phyloP scores from a whole-genome alignment of 1,140 invertebrate genomes.

The Papilio aristodemus region DNA sequence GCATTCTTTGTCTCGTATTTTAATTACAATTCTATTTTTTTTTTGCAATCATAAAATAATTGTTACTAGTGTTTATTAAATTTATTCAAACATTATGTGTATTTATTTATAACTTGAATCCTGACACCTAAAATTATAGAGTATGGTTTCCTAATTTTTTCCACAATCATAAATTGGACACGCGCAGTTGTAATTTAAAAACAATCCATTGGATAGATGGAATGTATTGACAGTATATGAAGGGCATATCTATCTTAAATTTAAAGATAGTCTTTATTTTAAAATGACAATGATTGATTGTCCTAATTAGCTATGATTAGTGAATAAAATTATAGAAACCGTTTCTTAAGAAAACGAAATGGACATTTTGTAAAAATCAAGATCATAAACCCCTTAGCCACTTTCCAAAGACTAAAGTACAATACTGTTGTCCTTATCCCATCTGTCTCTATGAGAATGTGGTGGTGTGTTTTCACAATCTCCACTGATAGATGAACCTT shows the following conservation, averaged over 20 bases:
- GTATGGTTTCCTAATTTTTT: neutral
- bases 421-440: constrained; percentile 78
- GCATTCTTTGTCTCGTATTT: constrained; percentile 16
- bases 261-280: constrained; percentile 1
- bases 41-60: constrained; percentile 9
- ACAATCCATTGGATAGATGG: neutral
- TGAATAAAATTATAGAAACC: constrained; percentile 14
- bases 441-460: constrained; percentile 72
- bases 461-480: constrained; percentile 79
- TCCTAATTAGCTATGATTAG: neutral
- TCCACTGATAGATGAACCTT: constrained; percentile 51
- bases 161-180: neutral
- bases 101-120: neutral
- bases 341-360: constrained; percentile 4
- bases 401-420: constrained; percentile 54
- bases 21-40: neutral
- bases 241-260: neutral
- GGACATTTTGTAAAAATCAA: neutral
- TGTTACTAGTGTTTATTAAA: constrained; percentile 3
- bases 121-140: neutral
- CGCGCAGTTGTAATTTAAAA: neutral
- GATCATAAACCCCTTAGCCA: neutral
- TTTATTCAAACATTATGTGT: constrained; percentile 3
- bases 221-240: neutral
- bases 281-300: neutral